phyloP scores from a whole-genome alignment of 2,888 invertebrate genomes.

The Gerosis bhagava region DNA sequence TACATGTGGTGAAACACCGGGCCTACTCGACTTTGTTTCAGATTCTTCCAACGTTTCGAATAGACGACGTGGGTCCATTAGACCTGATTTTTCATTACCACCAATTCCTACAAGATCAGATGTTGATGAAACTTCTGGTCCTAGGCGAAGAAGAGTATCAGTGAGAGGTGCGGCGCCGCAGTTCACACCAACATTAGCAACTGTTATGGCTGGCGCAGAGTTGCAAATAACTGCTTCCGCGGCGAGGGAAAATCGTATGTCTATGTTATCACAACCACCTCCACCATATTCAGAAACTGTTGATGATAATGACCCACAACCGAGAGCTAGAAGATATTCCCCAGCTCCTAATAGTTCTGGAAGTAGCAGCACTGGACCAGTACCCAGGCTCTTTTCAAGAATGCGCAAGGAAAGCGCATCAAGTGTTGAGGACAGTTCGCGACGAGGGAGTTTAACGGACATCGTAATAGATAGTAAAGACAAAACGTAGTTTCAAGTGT shows the following conservation, averaged over 20 bases:
- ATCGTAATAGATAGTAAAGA: constrained; percentile 76
- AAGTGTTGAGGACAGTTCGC: constrained; percentile 52
- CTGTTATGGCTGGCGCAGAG: constrained; percentile 72
- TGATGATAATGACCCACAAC: constrained; percentile 48
- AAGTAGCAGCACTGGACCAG: constrained; percentile 60
- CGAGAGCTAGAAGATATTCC: constrained; percentile 65
- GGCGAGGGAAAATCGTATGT: constrained; percentile 70
- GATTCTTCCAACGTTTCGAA: constrained; percentile 42
- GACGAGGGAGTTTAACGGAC: constrained; percentile 74
- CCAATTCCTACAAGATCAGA: constrained; percentile 48
- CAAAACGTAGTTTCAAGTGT: constrained; percentile 61
- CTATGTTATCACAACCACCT: constrained; percentile 70
- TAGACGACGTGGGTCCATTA: constrained; percentile 60
- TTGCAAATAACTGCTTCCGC: constrained; percentile 68
- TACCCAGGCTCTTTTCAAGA: constrained; percentile 69
- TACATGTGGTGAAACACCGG: constrained; percentile 40
- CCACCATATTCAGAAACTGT: constrained; percentile 66
- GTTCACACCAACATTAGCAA: constrained; percentile 71
- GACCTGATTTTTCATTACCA: constrained; percentile 58
- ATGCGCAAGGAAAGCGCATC: constrained; percentile 63
- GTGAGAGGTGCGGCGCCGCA: constrained; percentile 67
- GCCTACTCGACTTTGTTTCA: constrained; percentile 53
- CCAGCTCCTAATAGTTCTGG: constrained; percentile 64
- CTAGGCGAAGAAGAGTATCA: constrained; percentile 65
- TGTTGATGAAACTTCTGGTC: constrained; percentile 55